Base-by-base conservation (phyloP, 2,113 vertebrate genomes). In the Corythornis cristatus region DNA sequence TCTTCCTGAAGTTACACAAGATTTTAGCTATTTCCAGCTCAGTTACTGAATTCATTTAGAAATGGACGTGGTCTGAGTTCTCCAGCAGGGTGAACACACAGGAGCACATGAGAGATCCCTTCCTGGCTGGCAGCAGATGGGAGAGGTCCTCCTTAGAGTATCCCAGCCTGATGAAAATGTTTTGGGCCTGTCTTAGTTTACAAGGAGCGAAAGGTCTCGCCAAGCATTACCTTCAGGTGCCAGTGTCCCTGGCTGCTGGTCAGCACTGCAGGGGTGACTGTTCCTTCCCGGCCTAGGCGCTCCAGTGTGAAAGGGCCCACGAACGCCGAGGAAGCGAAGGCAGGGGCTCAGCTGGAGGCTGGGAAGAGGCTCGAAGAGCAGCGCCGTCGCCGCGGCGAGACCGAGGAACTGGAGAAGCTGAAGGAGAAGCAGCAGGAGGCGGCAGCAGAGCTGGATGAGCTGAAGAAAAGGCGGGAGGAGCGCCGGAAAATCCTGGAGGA, bases 391-490 rank as follows among this genome's bases (percentile, higher is more conserved):
- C 98, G 98, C 5, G 98, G 99, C 1, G 99, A 99, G 97, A 99
- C 95, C 1, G 99, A 99, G 86, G 99, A 99, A 94, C 98, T 99
- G 2, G 99, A 99, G 95, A 98, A 98, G 87, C 97, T 99, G 96
- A 98, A 98, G 83, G 99, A 98, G 96, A 99, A 99, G 95, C 99
- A 99, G 95, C 99, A 99, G 93, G 99, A 99, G 95, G 98, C 99
- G 0, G 98, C 98, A 1, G 97, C 88, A 9, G 99, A 99, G 97
- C 98, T 99, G 96, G 99, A 99, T 33, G 99, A 99, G 89, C 98
- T 99, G 97, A 99, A 98, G 97, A 99, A 97, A 70, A 99, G 98
- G 97, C 94, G 99, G 57, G 99, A 99, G 96, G 99, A 99, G 79
- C 98, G 99, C 78, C 98, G 96, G 96, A 99, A 99, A 97, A 96